These are phyloP conservation scores for Drosophila pegasa DNA, from an alignment of 2,888 invertebrate species.

Conservation along the genomic window DNA sequence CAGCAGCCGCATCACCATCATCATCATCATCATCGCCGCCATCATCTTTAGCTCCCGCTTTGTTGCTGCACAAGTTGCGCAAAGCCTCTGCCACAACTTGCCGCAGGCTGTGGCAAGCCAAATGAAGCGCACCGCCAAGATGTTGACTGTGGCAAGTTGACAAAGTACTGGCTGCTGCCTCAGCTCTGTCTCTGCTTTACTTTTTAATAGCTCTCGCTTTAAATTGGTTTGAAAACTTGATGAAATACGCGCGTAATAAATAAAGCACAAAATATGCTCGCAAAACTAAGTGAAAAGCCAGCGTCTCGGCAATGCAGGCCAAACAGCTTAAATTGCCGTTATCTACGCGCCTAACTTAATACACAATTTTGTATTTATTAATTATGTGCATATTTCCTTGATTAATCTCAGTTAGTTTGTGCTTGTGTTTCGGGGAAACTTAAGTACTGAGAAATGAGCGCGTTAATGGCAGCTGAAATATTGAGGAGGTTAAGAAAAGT, in stretches of 20 bases:
- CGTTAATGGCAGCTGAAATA: not conserved
- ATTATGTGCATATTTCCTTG: constrained; percentile 1
- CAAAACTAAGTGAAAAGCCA: constrained; percentile 4
- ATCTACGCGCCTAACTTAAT: not conserved
- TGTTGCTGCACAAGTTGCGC: constrained; percentile 29
- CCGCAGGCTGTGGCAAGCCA: constrained; percentile 49
- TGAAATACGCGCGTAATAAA: constrained; percentile 19
- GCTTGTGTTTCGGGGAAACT: too few relatives aligned
- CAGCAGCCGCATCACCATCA: constrained; percentile 1
- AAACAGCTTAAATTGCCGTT: constrained; percentile 6
- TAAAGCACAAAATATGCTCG: constrained; percentile 20
- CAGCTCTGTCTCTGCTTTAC: not conserved
- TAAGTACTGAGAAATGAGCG: not conserved
- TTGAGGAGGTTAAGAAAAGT: not conserved
- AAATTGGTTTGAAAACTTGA: constrained; percentile 25
- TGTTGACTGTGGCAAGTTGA: constrained; percentile 44
- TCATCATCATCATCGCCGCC: constrained; percentile 5
- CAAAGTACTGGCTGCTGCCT: constrained; percentile 10
- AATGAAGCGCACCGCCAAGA: constrained; percentile 28
- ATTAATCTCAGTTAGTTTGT: not conserved
- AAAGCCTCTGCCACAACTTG: constrained; percentile 31
- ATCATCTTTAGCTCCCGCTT: constrained; percentile 17
- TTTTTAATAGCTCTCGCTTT: constrained; percentile 36
- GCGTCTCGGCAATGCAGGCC: constrained; percentile 1
- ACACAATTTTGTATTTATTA: not conserved